phyloP scores from a whole-genome alignment of 1,140 invertebrate genomes.

The Nephila pilipes region DNA sequence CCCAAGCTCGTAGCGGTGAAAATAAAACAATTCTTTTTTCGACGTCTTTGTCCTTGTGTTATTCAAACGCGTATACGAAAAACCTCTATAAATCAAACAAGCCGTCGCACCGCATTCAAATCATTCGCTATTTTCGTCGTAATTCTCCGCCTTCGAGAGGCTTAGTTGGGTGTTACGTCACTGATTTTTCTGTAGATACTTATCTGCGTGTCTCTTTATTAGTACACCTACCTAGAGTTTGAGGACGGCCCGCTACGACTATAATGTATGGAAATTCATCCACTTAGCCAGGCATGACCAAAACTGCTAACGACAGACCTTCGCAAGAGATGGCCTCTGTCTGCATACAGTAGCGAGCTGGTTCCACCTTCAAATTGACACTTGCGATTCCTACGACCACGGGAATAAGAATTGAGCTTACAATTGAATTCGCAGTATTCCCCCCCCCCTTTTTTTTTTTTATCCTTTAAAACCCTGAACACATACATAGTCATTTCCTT shows the following conservation, averaged over 20 bases:
- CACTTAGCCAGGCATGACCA: constrained; percentile 50
- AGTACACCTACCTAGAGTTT: constrained; percentile 50
- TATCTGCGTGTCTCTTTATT: constrained; percentile 50
- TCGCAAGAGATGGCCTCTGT: constrained; percentile 2
- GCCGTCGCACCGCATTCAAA: constrained; percentile 41
- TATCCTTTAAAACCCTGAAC: not conserved
- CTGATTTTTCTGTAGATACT: constrained; percentile 41
- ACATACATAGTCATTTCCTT: no score
- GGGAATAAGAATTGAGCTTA: not conserved
- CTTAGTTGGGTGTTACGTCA: constrained; percentile 51
- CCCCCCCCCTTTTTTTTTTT: not conserved
- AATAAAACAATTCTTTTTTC: constrained; percentile 41
- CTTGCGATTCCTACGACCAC: not conserved
- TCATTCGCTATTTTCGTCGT: constrained; percentile 60
- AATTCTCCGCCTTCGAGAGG: constrained; percentile 47
- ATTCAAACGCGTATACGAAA: constrained; percentile 28
- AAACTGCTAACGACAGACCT: constrained; percentile 8
- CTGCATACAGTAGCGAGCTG: not conserved
- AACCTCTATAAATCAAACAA: constrained; percentile 38
- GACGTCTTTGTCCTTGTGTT: constrained; percentile 36
- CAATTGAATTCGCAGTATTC: not conserved
- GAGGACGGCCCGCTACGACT: constrained; percentile 23
- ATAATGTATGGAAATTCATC: constrained; percentile 67
- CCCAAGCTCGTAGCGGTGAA: constrained; percentile 15
- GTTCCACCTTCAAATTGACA: constrained; percentile 26